A percentile compares a stretch with the other conserved stretches of the same genome.
These are phyloP conservation scores for Geococcyx californianus DNA, from an alignment of 2,113 vertebrate species.

Conservation along the genomic window DNA sequence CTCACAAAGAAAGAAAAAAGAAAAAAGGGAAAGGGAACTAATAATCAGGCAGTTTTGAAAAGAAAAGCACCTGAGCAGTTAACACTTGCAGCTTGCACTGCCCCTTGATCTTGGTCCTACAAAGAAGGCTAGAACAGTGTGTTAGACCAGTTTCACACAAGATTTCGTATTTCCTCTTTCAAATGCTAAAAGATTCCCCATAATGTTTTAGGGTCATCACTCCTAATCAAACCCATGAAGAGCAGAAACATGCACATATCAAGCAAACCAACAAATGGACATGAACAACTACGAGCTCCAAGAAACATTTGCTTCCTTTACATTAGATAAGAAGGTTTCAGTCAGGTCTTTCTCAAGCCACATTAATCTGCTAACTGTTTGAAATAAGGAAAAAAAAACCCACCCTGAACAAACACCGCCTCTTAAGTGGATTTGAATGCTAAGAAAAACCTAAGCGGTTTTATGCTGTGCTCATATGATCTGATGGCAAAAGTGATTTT, in stretches of 20 bases:
- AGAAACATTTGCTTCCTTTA: background rate
- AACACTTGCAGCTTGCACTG: background rate
- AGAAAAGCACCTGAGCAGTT: background rate
- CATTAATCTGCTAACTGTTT: background rate
- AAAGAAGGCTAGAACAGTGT: background rate
- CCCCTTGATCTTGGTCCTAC: background rate
- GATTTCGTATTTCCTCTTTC: background rate
- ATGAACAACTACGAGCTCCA: background rate
- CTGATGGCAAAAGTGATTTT: background rate
- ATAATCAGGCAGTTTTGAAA: background rate
- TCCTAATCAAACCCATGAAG: background rate
- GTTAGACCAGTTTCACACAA: background rate
- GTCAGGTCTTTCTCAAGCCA: background rate
- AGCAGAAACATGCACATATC: background rate
- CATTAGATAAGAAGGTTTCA: background rate
- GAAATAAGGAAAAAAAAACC: background rate
- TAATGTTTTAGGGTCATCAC: background rate
- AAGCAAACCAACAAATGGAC: background rate
- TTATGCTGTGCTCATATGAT: background rate
- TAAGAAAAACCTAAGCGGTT: background rate
- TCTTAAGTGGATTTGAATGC: background rate
- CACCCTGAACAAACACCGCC: background rate
- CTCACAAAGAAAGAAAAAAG: accelerated
- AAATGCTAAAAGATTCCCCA: background rate
- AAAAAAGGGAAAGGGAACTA: background rate